Conservation (phyloP, 2,888 invertebrate genomes). For the Mystacides longicornis region DNA sequence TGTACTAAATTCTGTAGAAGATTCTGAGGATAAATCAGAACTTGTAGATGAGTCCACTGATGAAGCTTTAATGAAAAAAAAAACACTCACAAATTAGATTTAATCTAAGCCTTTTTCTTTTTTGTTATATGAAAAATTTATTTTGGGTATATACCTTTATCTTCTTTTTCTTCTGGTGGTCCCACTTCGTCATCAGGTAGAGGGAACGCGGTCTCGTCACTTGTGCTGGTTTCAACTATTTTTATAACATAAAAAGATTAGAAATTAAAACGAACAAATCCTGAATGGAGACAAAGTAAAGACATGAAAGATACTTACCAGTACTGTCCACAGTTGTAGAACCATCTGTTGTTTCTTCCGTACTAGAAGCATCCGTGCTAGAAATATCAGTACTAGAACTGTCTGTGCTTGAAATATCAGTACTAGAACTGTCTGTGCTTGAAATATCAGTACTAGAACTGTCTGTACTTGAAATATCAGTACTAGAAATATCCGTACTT, state of each 20-base stretch:
- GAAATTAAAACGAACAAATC: neutral
- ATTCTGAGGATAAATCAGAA: conserved; percentile 14
- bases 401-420: conserved; percentile 18
- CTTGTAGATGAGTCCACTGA: conserved; percentile 11
- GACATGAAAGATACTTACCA: too few relatives aligned
- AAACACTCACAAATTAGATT: neutral
- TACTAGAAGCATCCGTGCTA: conserved; percentile 24
- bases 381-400: conserved; percentile 17
- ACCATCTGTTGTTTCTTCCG: conserved; percentile 26
- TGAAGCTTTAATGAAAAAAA: neutral
- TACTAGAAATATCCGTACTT: conserved; percentile 26
- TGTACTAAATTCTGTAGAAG: conserved; percentile 24
- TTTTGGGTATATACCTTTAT: too few relatives aligned
- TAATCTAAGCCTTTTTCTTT: neutral
- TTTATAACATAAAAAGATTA: neutral
- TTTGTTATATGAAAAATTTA: neutral
- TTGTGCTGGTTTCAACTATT: neutral
- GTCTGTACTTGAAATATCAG: conserved; percentile 24
- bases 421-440: conserved; percentile 22
- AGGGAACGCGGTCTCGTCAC: neutral
- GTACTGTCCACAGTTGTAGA: too few relatives aligned
- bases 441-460: conserved; percentile 19
- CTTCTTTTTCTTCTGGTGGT: neutral
- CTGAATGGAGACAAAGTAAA: neutral
- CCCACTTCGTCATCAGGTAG: neutral